Conservation (phyloP, 1,140 invertebrate species). For the Rhynchophorus ferrugineus region DNA sequence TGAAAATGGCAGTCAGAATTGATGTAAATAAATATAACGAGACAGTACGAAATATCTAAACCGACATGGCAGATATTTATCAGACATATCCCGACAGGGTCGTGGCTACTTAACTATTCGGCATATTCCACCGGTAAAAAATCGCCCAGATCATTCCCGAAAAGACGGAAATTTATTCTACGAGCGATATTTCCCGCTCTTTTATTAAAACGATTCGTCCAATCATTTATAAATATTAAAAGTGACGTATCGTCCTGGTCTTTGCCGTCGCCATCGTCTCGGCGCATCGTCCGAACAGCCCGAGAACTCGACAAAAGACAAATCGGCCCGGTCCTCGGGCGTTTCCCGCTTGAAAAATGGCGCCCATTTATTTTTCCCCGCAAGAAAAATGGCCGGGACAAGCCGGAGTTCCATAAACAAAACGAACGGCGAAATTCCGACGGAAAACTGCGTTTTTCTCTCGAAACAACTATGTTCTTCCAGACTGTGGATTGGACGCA, state of each 20-base stretch:
- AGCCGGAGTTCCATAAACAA: slow-evolving; percentile 22
- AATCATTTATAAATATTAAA: slow-evolving; percentile 13
- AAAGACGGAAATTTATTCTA: no score
- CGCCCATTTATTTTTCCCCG: slow-evolving; percentile 14
- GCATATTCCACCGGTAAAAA: no score
- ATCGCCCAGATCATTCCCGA: no score
- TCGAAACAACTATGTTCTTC: slow-evolving; percentile 18
- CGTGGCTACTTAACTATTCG: no score
- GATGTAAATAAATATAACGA: no score
- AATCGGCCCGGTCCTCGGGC: slow-evolving; percentile 17
- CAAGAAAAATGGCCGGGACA: slow-evolving; percentile 20
- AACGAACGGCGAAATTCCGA: slow-evolving; percentile 13
- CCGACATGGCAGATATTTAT: no score
- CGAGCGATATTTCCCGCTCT: no score
- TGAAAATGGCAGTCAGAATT: no score
- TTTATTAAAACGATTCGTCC: background rate
- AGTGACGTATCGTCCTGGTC: slow-evolving; percentile 3
- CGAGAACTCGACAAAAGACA: slow-evolving; percentile 18
- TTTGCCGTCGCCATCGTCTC: slow-evolving; percentile 13
- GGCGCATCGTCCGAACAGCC: slow-evolving; percentile 15
- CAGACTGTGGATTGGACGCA: slow-evolving; percentile 6
- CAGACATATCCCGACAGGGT: no score
- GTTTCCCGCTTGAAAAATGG: slow-evolving; percentile 16
- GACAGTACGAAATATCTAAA: no score
- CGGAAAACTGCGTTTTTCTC: slow-evolving; percentile 5